These are phyloP conservation scores for Branchellion lobata DNA, from an alignment of 2,888 invertebrate genomes.

Conservation along the genomic window DNA sequence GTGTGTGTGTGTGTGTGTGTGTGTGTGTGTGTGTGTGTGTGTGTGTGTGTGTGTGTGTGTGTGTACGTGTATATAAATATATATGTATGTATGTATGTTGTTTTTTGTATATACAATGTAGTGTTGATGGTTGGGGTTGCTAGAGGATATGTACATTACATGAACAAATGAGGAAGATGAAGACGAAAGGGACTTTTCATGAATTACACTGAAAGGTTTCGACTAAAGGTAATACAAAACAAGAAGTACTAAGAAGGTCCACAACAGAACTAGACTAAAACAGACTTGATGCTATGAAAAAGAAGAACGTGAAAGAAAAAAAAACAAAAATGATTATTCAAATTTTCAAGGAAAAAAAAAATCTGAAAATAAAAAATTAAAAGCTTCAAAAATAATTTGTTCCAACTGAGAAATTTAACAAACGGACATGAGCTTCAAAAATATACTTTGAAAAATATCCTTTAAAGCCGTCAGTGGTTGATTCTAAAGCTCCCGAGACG, in stretches of 20 bases:
- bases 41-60: too few species aligned
- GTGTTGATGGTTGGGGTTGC: too few species aligned
- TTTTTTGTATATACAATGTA: not conserved
- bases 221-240: too few species aligned
- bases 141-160: too few species aligned
- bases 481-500: too few species aligned
- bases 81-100: not conserved
- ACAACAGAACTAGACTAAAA: slow-evolving; percentile 7
- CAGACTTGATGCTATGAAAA: not conserved
- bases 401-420: not conserved
- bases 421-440: not conserved
- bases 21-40: too few species aligned
- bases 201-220: too few species aligned
- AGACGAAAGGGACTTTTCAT: too few species aligned
- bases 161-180: too few species aligned
- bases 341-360: not conserved
- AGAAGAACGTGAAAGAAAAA: not conserved
- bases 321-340: not conserved
- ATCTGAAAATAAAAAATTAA: not conserved
- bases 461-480: not conserved
- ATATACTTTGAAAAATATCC: not conserved
- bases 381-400: not conserved
- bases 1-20: too few species aligned
- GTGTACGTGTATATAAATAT: too few species aligned
- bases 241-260: not conserved